Evolutionary conservation across 2,113 vertebrate species (phyloP).

Genomic region (Pygoscelis antarcticus): DNA sequence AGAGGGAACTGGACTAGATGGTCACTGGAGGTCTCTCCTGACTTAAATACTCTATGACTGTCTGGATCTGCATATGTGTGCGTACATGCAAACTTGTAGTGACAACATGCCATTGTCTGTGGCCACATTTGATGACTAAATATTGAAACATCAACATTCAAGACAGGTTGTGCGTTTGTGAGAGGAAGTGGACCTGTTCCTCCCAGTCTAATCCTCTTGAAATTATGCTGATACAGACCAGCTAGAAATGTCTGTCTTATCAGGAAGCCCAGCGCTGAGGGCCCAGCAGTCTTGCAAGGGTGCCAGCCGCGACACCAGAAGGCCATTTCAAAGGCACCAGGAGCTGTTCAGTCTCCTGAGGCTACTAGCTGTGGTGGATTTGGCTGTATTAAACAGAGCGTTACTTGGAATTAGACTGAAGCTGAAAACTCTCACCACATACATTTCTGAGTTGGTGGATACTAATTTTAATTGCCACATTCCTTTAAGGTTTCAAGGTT

Average conservation of each 20-base stretch:
- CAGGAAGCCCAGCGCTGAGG: background rate
- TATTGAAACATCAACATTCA: background rate
- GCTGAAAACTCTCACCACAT: background rate
- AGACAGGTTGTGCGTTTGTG: background rate
- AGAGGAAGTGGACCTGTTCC: background rate
- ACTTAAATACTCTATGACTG: background rate
- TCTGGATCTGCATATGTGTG: background rate
- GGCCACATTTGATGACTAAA: background rate
- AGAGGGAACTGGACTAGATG: background rate
- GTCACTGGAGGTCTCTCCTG: background rate
- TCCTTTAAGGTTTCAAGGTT: background rate
- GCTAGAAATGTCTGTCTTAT: background rate
- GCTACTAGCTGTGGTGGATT: background rate
- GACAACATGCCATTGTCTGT: background rate
- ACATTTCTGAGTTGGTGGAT: background rate
- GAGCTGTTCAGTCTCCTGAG: background rate
- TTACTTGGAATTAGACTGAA: background rate
- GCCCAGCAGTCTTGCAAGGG: background rate
- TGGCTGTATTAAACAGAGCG: background rate
- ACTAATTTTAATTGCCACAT: background rate
- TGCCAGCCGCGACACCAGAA: background rate
- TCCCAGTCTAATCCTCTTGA: background rate
- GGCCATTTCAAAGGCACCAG: background rate
- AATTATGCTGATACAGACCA: background rate
- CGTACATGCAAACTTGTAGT: background rate